Percentiles rank a stretch among this genome's conserved stretches.
Evolutionary conservation across 2,797 vertebrate species (phyloP).

Genomic region (Cyclopterus lumpus): DNA sequence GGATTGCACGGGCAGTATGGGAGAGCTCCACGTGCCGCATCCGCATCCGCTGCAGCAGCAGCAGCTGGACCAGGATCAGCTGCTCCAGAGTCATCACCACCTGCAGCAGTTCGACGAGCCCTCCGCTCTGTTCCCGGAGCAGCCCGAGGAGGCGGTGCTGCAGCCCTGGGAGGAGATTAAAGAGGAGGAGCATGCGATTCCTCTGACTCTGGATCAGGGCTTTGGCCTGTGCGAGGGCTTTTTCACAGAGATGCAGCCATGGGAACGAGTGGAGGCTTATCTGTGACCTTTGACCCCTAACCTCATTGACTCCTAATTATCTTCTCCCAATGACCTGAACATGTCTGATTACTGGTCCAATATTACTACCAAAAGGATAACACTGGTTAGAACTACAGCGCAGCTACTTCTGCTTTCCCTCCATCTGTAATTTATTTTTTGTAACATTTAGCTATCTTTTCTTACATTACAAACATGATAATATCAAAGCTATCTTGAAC

Average conservation of each 20-base stretch:
- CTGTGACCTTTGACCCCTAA: slow-evolving; percentile 75
- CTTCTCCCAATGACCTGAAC: slow-evolving; percentile 2
- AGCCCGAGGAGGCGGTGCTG: slow-evolving; percentile 71
- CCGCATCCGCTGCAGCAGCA: slow-evolving; percentile 73
- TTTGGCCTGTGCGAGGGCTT: slow-evolving; percentile 85
- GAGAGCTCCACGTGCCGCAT: slow-evolving; percentile 70
- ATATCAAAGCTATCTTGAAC: slow-evolving; percentile 16
- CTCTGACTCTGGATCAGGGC: slow-evolving; percentile 84
- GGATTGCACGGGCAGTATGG: slow-evolving; percentile 71
- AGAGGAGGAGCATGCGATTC: slow-evolving; percentile 81
- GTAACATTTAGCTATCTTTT: slow-evolving; percentile 1
- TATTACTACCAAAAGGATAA: slow-evolving; percentile 1
- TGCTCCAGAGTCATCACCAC: slow-evolving; percentile 54
- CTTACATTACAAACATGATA: slow-evolving; percentile 7
- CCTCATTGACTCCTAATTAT: slow-evolving; percentile 22
- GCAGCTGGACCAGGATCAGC: slow-evolving; percentile 73
- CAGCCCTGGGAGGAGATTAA: slow-evolving; percentile 88
- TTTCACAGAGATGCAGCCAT: slow-evolving; percentile 86
- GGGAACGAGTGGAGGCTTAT: slow-evolving; percentile 83
- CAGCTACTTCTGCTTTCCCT: neutral
- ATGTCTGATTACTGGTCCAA: slow-evolving; percentile 13
- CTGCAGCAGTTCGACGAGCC: slow-evolving; percentile 82
- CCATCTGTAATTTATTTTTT: slow-evolving; percentile 29
- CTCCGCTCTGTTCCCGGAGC: slow-evolving; percentile 80
- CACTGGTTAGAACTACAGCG: slow-evolving; percentile 5